A percentile compares a stretch with the other conserved stretches of the same genome.
These are phyloP conservation scores for Meliscaeva auricollis DNA, from an alignment of 2,888 invertebrate species.

Conservation along the genomic window DNA sequence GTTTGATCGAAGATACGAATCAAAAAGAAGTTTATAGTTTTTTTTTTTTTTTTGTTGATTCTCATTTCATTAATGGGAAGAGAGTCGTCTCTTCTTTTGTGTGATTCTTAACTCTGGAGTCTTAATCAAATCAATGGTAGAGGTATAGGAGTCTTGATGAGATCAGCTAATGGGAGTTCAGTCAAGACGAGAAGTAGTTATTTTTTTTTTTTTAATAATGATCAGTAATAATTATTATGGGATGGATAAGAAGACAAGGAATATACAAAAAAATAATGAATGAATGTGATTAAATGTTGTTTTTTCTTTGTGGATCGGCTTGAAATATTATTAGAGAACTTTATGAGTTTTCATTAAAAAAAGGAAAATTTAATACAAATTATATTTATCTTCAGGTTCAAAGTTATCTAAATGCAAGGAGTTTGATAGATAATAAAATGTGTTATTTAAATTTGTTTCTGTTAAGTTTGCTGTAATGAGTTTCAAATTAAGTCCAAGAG, in stretches of 20 bases:
- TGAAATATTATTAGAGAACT: background rate
- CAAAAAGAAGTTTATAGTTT: constrained; percentile 11
- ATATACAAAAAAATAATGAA: background rate
- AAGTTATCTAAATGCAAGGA: background rate
- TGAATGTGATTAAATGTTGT: constrained; percentile 7
- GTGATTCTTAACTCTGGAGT: constrained; percentile 4
- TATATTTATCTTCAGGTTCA: background rate
- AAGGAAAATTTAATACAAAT: background rate
- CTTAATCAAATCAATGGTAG: constrained; percentile 64
- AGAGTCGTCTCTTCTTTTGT: constrained; percentile 53
- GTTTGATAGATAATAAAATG: background rate
- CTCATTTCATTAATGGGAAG: constrained; percentile 45
- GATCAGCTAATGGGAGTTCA: constrained; percentile 60
- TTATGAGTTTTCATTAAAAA: background rate
- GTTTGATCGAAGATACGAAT: constrained; percentile 54
- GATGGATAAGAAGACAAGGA: constrained; percentile 10
- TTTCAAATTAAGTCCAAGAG: no score
- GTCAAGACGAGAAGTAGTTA: constrained; percentile 49
- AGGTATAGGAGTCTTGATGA: constrained; percentile 44
- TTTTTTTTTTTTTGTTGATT: background rate
- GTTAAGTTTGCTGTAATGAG: no score
- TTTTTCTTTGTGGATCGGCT: background rate
- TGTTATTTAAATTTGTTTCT: no score
- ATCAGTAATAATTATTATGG: constrained; percentile 68
- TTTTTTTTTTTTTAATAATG: constrained; percentile 34